phyloP scores from a whole-genome alignment of 1,140 invertebrate genomes.

The Armadillidium nasatum region DNA sequence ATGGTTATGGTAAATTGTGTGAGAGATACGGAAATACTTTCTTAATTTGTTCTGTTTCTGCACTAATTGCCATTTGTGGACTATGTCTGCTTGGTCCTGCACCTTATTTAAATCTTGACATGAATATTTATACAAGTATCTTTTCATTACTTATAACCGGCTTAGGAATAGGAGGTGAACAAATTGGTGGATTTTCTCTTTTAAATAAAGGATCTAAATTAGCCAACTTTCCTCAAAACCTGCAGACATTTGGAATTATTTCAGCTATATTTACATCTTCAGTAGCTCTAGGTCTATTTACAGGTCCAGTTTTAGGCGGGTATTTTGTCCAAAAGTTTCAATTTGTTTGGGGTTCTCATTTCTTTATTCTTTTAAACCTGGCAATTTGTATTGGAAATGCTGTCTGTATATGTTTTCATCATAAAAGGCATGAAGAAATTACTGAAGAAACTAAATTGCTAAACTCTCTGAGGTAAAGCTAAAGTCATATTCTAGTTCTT shows the following conservation, averaged over 20 bases:
- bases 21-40: constrained; percentile 64
- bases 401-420: no score
- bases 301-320: constrained; percentile 71
- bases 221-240: constrained; percentile 68
- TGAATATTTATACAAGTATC: constrained; percentile 52
- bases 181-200: constrained; percentile 75
- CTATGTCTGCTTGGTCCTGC: constrained; percentile 67
- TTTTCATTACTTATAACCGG: constrained; percentile 69
- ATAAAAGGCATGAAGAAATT: no score
- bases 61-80: constrained; percentile 59
- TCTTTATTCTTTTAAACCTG: no score
- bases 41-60: constrained; percentile 62
- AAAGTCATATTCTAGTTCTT: no score
- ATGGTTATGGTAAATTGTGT: constrained; percentile 72
- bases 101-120: constrained; percentile 35
- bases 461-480: no score
- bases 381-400: no score
- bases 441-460: no score
- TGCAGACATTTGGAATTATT: constrained; percentile 76
- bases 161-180: constrained; percentile 69
- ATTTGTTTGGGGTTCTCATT: constrained; percentile 57
- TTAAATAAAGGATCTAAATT: constrained; percentile 66
- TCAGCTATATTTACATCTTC: constrained; percentile 80
- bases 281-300: constrained; percentile 77
- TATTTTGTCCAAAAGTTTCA: constrained; percentile 68